Base-by-base conservation (phyloP, 92 coral and sea anemone species). In the Zoanthus sansibaricus region DNA sequence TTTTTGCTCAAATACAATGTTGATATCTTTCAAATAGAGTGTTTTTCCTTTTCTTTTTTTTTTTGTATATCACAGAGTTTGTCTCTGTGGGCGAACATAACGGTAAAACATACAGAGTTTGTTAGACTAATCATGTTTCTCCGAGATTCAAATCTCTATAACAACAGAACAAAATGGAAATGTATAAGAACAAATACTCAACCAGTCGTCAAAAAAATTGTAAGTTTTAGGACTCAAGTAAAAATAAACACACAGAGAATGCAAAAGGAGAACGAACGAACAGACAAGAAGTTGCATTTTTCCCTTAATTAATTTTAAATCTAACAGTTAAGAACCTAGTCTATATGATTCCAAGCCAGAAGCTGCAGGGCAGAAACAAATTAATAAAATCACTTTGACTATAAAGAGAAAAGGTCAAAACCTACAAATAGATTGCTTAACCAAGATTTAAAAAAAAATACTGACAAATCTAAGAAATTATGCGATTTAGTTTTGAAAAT, bases 1-100 rank as follows among this genome's bases (percentile, higher is more conserved):
- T 33, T 68, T 47, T 46, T 64, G 21, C 73, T 45, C 3, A 80
- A 45, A 64, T 55, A 45, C 16, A 47, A 25, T 42, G 85, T 64
- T 80, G 75, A 80, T 80, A 51, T 47, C 59, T 80, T 67, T 80
- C 46, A 66, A 80, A 80, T 80, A 66, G 75, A 80, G 20, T 80
- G 75, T 80, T 79, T 79, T 20, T 75, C n/a, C 62, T 79, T 46
- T 21, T 5, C 58, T 64, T 59, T 80, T 20, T 62, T 16, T 16
- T 56, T 44, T n/a, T 25, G 25, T 25, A 1, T 6, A 12, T 14
- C n/a, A 64, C 8, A 44, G 32, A 67, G 33, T 64, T 80, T 80
- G 74, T 17, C 48, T 52, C 74, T 67, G 61, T 68, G 73, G 75
- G 85, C 72, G 0, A 80, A 66, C 45, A 46, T 33, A 54, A 30